phyloP scores from a whole-genome alignment of 2,888 invertebrate genomes.

The Tetropium fuscum region DNA sequence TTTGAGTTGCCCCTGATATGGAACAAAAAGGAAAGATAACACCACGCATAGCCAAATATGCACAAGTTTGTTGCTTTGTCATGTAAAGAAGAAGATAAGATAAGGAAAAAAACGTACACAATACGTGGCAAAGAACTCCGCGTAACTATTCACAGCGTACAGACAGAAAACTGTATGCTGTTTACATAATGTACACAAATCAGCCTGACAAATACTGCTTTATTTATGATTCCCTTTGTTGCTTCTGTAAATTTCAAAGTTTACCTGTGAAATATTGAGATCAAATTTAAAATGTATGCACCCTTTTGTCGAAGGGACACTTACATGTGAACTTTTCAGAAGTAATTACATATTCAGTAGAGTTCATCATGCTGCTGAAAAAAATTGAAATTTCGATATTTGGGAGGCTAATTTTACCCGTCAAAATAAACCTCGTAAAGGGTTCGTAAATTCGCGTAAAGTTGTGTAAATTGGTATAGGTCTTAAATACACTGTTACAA shows the following conservation, averaged over 20 bases:
- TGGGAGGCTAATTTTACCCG: no score
- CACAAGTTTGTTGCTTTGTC: constrained; percentile 32
- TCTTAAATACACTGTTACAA: no score
- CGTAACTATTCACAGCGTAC: constrained; percentile 37
- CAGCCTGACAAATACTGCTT: constrained; percentile 48
- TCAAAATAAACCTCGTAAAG: no score
- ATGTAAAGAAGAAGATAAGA: constrained; percentile 39
- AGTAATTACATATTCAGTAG: no score
- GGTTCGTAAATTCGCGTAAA: no score
- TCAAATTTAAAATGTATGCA: constrained; percentile 5
- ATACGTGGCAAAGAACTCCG: constrained; percentile 41
- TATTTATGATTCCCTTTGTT: constrained; percentile 51
- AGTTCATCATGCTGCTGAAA: no score
- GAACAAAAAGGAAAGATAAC: constrained; percentile 24
- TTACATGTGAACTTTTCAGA: not conserved
- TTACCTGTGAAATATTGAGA: constrained; percentile 28
- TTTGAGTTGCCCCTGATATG: constrained; percentile 14
- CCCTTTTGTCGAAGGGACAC: not conserved
- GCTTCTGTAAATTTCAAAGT: constrained; percentile 37
- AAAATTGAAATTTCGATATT: no score
- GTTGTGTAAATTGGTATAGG: no score
- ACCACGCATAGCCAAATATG: constrained; percentile 24
- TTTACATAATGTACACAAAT: constrained; percentile 52
- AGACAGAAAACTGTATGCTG: constrained; percentile 36
- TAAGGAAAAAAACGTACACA: constrained; percentile 34